Evolutionary conservation across 2,113 vertebrate genomes (phyloP).

Genomic region (Erinaceus europaeus): DNA sequence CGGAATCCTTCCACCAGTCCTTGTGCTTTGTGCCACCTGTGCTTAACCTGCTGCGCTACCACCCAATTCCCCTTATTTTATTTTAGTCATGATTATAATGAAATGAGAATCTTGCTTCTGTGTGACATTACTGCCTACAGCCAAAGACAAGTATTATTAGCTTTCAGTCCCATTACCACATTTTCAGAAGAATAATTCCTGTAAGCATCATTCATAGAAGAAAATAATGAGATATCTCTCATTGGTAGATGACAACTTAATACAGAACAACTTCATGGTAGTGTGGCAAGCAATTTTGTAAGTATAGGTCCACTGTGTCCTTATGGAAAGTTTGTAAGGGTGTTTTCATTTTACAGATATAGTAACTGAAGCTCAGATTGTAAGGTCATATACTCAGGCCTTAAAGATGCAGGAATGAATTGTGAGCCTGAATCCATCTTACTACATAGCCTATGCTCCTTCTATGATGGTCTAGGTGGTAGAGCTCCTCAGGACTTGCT

Average conservation of each 20-base stretch:
- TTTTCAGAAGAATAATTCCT: background rate
- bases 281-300: background rate
- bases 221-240: background rate
- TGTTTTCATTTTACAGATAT: background rate
- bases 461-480: accelerated
- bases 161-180: background rate
- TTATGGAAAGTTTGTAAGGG: background rate
- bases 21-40: no score
- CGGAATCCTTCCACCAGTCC: no score
- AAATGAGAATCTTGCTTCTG: background rate
- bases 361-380: background rate
- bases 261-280: background rate
- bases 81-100: background rate
- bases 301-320: background rate
- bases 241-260: background rate
- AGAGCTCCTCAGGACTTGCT: background rate
- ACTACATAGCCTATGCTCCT: background rate
- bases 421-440: background rate
- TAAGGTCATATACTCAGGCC: background rate
- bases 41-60: no score
- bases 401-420: background rate
- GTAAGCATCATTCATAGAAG: background rate
- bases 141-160: background rate
- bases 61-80: no score
- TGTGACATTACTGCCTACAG: background rate